These are phyloP conservation scores for Cylloceria caligata DNA, from an alignment of 2,888 invertebrate genomes.

Conservation along the genomic window DNA sequence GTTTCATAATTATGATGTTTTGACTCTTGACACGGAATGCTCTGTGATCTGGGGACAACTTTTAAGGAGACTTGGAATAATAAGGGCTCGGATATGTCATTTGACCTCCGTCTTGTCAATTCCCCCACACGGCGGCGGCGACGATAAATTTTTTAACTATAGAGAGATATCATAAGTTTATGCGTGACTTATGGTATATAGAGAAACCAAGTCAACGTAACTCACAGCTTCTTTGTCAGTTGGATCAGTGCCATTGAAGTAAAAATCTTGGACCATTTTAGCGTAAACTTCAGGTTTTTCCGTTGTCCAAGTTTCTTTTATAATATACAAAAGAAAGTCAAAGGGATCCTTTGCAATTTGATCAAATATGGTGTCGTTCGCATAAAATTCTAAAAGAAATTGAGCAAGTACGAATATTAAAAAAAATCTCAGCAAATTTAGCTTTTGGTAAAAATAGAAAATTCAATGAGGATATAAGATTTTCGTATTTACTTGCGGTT, in stretches of 20 bases:
- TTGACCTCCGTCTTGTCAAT: too few species aligned
- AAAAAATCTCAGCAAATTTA: background rate
- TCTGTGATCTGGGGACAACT: too few species aligned
- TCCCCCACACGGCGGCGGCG: too few species aligned
- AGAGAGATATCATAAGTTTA: too few species aligned
- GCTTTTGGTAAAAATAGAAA: too few species aligned
- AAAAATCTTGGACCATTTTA: constrained; percentile 34
- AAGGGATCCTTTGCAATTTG: constrained; percentile 13
- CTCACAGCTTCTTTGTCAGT: constrained; percentile 57
- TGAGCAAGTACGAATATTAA: background rate
- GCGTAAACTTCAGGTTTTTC: background rate
- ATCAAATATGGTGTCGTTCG: constrained; percentile 46
- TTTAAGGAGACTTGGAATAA: too few species aligned
- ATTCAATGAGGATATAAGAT: background rate
- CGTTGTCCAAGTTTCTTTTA: background rate
- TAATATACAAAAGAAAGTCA: constrained; percentile 5
- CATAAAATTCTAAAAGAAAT: constrained; percentile 44
- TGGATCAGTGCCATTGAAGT: constrained; percentile 37
- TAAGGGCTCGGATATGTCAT: too few species aligned
- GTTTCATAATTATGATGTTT: too few species aligned
- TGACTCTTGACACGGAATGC: too few species aligned
- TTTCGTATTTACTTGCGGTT: constrained; percentile 49
- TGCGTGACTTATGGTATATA: too few species aligned
- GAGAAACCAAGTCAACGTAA: background rate
- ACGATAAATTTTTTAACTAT: too few species aligned